Conservation (phyloP, 2,888 invertebrate genomes). For the Drosophila borealis region DNA sequence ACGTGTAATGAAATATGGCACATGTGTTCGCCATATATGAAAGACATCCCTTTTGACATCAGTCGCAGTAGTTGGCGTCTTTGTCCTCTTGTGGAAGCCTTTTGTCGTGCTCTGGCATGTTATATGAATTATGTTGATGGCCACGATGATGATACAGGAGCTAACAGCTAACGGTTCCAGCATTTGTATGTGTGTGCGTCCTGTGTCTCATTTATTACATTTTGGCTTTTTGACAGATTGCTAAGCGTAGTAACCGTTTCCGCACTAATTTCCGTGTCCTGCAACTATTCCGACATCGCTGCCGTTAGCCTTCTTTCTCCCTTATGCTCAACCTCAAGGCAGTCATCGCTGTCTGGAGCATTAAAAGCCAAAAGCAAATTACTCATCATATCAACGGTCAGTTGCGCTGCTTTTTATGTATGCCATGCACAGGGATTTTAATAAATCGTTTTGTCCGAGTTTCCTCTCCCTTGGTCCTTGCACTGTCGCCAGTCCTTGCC, state of each 20-base stretch:
- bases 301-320: constrained; percentile 35
- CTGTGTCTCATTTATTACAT: constrained; percentile 74
- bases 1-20: constrained; percentile 75
- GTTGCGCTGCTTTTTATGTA: constrained; percentile 66
- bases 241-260: constrained; percentile 74
- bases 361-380: constrained; percentile 83
- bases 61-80: constrained; percentile 56
- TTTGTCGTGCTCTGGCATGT: constrained; percentile 66
- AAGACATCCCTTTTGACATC: constrained; percentile 43
- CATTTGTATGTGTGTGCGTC: constrained; percentile 10
- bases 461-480: constrained; percentile 15
- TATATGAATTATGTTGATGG: constrained; percentile 73
- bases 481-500: neutral
- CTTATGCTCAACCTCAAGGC: constrained; percentile 14
- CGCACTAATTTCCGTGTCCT: constrained; percentile 78
- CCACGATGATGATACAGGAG: constrained; percentile 43
- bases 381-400: constrained; percentile 81
- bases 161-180: neutral
- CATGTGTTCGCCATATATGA: constrained; percentile 42
- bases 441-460: constrained; percentile 76
- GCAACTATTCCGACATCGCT: constrained; percentile 59
- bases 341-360: constrained; percentile 59
- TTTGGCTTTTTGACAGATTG: constrained; percentile 80
- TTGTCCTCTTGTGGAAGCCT: constrained; percentile 55
- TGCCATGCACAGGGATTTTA: constrained; percentile 72